Evolutionary conservation across 2,113 vertebrate genomes (phyloP).

Genomic region (Vulpes ferrilata): DNA sequence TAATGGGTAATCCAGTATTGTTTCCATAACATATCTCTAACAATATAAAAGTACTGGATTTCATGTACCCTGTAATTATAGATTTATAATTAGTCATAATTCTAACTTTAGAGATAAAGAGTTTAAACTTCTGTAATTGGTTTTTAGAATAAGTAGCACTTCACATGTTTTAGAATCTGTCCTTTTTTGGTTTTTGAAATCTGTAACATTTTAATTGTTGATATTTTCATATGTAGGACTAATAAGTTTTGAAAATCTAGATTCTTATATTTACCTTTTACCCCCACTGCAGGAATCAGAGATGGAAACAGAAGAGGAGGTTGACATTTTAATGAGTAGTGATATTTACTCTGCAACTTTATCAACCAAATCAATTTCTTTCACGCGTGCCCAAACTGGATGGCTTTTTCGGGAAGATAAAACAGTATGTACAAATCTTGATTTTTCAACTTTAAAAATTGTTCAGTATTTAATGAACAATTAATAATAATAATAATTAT

Average conservation of each 20-base stretch:
- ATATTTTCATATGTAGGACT: conserved; percentile 37
- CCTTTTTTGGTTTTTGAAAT: conserved; percentile 52
- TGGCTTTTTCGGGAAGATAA: conserved; percentile 99
- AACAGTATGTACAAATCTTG: conserved; percentile 90
- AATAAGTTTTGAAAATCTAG: conserved; percentile 43
- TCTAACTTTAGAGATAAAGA: neutral
- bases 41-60: neutral
- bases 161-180: neutral
- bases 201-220: conserved; percentile 7
- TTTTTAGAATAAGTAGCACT: neutral
- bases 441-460: conserved; percentile 53
- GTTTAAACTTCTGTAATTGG: neutral
- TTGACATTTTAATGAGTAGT: conserved; percentile 99
- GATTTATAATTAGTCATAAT: conserved; percentile 50
- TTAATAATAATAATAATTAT: too few species aligned
- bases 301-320: conserved; percentile 99
- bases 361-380: conserved; percentile 99
- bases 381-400: conserved; percentile 96
- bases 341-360: conserved; percentile 99
- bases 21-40: neutral
- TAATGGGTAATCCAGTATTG: neutral
- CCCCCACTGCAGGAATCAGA: conserved; percentile 94
- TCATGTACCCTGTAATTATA: neutral
- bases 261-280: conserved; percentile 59
- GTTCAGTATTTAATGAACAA: neutral